Base-by-base conservation (phyloP, 2,888 invertebrate species). In the Hirtodrosophila trivittata region DNA sequence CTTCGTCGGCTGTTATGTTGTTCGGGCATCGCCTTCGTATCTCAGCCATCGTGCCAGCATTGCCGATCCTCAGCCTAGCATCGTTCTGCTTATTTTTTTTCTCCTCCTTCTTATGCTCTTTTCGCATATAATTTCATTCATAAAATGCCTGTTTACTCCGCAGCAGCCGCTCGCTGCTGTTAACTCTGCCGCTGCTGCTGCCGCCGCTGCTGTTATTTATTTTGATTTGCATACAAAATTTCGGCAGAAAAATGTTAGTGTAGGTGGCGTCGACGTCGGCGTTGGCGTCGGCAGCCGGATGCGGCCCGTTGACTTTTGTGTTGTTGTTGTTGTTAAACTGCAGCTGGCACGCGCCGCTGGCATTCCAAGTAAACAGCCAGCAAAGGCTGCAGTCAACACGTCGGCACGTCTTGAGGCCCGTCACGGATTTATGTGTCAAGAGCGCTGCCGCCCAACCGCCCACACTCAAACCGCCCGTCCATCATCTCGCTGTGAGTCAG, bases 81-180 rank as follows among this genome's bases (percentile, higher is more conserved):
- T 51, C 39, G 58, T 52, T 47, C 14, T 43, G 47, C 56, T 42
- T 43, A 41, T 39, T 35, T 35, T 21, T n/a, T 21, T 21, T 21
- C 30, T 32, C 14, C 28, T 38, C 49, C 66, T 67, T 55, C 18
- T 21, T 21, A 21, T 52, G 42, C 41, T 54, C 49, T 52, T 71
- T 72, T 83, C 55, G 65, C 71, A 59, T 80, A 76, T 83, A 77
- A 83, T 77, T 85, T 85, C 80, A 80, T 80, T 80, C 80, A 80
- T 80, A 81, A 80, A 76, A 75, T 65, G 60, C 46, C 65, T 63
- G 68, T 63, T 58, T 66, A 47, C 59, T 45, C 41, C 26, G 37
- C 51, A 13, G 10, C 43, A 28, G 7, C 28, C 28, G 28, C 28
- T 28, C 28, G 32, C 49, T 28, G 65, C 28, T 35, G 25, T n/a